Percentiles rank a stretch among this genome's conserved stretches.
phyloP scores from a whole-genome alignment of 2,888 invertebrate genomes.

The Neoascia interrupta region DNA sequence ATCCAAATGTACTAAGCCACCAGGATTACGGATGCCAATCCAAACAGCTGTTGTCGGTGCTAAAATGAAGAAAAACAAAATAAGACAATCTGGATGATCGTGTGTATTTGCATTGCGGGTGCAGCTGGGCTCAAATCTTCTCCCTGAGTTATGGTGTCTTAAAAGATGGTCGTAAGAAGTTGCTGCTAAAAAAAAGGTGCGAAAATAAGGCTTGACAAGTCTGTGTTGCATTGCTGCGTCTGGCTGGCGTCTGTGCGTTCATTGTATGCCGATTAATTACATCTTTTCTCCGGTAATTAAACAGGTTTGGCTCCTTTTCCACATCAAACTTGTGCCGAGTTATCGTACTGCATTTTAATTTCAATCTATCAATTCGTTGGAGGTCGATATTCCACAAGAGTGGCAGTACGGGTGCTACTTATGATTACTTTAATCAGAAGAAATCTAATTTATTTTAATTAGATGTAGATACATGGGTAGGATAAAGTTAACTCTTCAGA shows the following conservation, averaged over 20 bases:
- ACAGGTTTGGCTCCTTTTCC: slow-evolving; percentile 57
- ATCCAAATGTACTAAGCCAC: slow-evolving; percentile 26
- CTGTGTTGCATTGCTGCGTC: not conserved
- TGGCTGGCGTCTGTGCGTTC: slow-evolving; percentile 29
- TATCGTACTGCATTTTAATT: slow-evolving; percentile 53
- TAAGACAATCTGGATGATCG: not conserved
- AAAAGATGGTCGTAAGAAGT: not conserved
- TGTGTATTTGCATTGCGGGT: slow-evolving; percentile 57
- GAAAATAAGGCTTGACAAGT: slow-evolving; percentile 23
- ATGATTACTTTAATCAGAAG: not conserved
- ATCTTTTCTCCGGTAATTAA: slow-evolving; percentile 42
- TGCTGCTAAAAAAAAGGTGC: slow-evolving; percentile 39
- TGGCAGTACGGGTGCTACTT: too few species aligned
- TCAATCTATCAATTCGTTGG: slow-evolving; percentile 29
- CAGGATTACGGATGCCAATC: slow-evolving; percentile 38
- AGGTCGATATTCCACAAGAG: too few species aligned
- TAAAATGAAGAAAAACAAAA: not conserved
- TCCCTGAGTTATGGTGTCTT: slow-evolving; percentile 16
- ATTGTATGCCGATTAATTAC: too few species aligned
- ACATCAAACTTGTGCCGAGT: slow-evolving; percentile 34
- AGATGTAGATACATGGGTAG: too few species aligned
- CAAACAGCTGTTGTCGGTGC: slow-evolving; percentile 51
- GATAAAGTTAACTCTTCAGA: too few species aligned
- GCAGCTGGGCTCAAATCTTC: slow-evolving; percentile 49
- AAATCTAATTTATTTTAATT: not conserved